Percentiles rank a stretch among this genome's conserved stretches.
Conservation (phyloP, 1,140 invertebrate genomes). For the Palaemon carinicauda region DNA sequence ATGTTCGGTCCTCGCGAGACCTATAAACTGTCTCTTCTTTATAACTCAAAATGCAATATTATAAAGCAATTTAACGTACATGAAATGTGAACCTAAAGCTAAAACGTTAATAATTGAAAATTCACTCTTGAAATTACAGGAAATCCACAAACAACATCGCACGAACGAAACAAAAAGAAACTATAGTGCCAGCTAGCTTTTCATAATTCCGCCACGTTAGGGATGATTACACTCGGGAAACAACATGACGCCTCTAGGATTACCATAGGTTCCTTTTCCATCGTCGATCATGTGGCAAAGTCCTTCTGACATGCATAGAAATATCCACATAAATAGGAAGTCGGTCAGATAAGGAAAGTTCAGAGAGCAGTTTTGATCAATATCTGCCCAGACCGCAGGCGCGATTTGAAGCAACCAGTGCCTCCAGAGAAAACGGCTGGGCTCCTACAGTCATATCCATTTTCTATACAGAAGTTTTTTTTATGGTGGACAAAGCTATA, state of each 20-base stretch:
- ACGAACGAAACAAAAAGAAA: background rate
- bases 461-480: background rate
- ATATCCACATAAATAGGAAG: background rate
- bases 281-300: background rate
- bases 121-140: background rate
- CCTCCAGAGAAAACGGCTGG: background rate
- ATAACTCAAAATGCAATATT: too few relatives aligned
- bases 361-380: background rate
- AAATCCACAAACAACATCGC: background rate
- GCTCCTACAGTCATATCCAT: background rate
- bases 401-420: constrained; percentile 9
- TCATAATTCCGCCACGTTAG: background rate
- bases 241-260: background rate
- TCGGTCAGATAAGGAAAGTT: background rate
- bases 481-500: background rate
- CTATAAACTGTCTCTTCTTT: background rate
- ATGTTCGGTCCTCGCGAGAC: background rate
- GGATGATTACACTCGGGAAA: background rate
- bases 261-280: background rate
- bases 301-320: background rate
- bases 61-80: background rate
- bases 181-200: background rate
- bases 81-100: background rate
- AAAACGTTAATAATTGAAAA: background rate
- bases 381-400: background rate